Conservation (phyloP, 92 coral and sea anemone species). For the Actinostola sp. region DNA sequence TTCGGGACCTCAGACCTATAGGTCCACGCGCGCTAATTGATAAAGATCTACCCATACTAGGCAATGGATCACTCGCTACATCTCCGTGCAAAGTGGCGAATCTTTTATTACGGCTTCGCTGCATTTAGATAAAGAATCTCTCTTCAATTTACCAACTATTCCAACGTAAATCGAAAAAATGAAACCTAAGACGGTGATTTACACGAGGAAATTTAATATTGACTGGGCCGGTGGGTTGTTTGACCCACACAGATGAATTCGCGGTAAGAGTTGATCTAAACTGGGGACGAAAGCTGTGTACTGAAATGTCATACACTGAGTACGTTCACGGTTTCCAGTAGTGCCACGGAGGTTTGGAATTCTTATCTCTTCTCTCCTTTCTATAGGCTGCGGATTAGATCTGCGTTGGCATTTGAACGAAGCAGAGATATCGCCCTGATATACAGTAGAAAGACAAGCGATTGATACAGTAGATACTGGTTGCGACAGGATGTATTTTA, state of each 20-base stretch:
- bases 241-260: slow-evolving; percentile 32
- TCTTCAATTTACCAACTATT: background rate
- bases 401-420: background rate
- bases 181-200: slow-evolving; percentile 22
- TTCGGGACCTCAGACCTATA: background rate
- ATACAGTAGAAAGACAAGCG: background rate
- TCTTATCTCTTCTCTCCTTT: slow-evolving; percentile 6
- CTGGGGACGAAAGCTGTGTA: slow-evolving; percentile 20
- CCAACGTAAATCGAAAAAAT: background rate
- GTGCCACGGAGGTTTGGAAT: background rate
- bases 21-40: background rate
- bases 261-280: slow-evolving; percentile 27
- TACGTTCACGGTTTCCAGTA: background rate
- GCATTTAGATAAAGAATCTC: background rate
- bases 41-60: background rate
- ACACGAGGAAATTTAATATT: slow-evolving; percentile 29
- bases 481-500: slow-evolving; percentile 4
- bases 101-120: background rate
- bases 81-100: background rate
- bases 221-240: background rate
- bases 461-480: background rate
- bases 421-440: slow-evolving; percentile 6
- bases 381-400: slow-evolving; percentile 32
- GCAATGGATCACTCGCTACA: slow-evolving; percentile 1
- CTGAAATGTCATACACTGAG: slow-evolving; percentile 7